Base-by-base conservation (phyloP, 2,797 vertebrate species). In the Pogonophryne albipinna region DNA sequence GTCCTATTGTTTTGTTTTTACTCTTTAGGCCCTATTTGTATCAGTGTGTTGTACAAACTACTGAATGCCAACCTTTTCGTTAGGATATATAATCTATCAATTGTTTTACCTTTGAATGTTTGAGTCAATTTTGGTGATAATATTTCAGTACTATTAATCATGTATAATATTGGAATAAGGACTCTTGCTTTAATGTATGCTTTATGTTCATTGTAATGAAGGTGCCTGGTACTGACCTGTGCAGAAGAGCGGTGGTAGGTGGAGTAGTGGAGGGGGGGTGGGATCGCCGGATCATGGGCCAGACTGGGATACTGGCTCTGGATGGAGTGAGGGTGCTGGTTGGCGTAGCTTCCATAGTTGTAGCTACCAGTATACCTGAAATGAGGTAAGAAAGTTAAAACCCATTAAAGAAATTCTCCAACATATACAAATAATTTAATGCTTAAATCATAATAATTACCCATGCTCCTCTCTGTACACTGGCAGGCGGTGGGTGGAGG, bases 391-490 rank as follows among this genome's bases (percentile, higher is more conserved):
- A 4, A 61, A 66, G 38, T 59, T 19, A 46, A 41, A 66, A 66
- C 47, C 42, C 3, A 60, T 17, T 41, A 27, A 62, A 57, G 7
- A 46, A 27, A 12, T 9, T 14, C 17, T 58, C 10, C 1, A 31
- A 50, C 6, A 19, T 20, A 47, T 9, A 2, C 61, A 74, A 60
- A 13, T 17, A 1, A 17, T 55, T 59, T 65, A 10, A 34, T 31
- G 10, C 2, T 4, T 70, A 34, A 55, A 46, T 8, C 4, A 42
- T 74, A 78, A 94, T 91, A 78, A 94, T 91, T 94, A 99, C 98
- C 98, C 97, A 0, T 97, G 97, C 69, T 99, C 98, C 78, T 99
- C 98, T 92, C 98, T 95, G 93, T 99, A 99, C 70, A 98, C 97
- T 3, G 98, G 98, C 94, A 99, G 95, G 85, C 98, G 93, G 88